Evolutionary conservation across 2,888 invertebrate genomes (phyloP).

Genomic region (Mantis religiosa): DNA sequence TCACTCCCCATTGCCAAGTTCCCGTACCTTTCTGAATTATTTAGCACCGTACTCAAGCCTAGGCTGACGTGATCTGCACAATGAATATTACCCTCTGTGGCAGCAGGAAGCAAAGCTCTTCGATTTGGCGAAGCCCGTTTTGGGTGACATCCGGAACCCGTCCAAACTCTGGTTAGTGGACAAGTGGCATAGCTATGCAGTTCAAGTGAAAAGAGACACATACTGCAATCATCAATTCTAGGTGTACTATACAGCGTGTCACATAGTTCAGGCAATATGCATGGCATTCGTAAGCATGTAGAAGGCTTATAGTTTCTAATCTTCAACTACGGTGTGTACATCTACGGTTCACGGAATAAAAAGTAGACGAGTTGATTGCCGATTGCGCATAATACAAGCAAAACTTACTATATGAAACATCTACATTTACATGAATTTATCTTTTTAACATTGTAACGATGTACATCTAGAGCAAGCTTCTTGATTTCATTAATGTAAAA

Average conservation of each 20-base stretch:
- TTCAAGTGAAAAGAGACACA: background rate
- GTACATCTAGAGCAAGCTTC: too few relatives aligned
- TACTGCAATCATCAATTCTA: background rate
- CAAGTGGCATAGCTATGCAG: background rate
- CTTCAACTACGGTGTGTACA: too few relatives aligned
- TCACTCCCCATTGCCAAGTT: background rate
- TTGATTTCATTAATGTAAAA: too few relatives aligned
- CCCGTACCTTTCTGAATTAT: slow-evolving; percentile 16
- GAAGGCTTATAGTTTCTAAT: too few relatives aligned
- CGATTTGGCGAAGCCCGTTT: background rate
- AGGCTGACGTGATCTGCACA: background rate
- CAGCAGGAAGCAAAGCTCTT: background rate
- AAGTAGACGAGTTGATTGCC: too few relatives aligned
- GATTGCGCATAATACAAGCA: too few relatives aligned
- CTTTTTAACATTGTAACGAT: too few relatives aligned
- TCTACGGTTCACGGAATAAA: too few relatives aligned
- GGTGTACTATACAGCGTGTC: background rate
- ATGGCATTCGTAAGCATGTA: background rate
- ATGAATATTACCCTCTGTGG: background rate
- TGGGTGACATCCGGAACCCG: background rate
- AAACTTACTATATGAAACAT: too few relatives aligned
- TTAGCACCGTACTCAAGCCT: slow-evolving; percentile 17
- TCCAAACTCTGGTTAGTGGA: background rate
- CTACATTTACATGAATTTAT: too few relatives aligned
- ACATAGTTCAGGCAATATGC: background rate